Base-by-base conservation (phyloP, 1,140 invertebrate genomes). In the Drosophila micromelanica region DNA sequence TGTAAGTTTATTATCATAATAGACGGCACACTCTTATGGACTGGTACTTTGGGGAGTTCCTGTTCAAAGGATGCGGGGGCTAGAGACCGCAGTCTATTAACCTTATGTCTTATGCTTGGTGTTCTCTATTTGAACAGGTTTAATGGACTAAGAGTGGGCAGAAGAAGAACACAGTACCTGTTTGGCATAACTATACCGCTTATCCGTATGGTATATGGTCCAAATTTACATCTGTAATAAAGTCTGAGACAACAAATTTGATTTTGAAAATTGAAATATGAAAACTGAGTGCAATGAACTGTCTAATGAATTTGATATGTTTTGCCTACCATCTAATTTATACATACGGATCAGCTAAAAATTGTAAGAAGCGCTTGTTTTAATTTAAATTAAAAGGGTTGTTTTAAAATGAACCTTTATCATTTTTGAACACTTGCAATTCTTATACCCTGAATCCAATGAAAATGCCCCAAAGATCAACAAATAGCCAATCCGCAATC, bases 1-100 rank as follows among this genome's bases (percentile, higher is more conserved):
- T 70, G 81, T 79, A 86, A 86, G 78, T 87, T 78, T 86, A 86
- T 86, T 86, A 86, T 86, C 76, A 86, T 86, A 86, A 86, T 86
- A 80, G 81, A 60, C 73, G 71, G 78, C 75, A 86, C 74, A 75
- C 81, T 80, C 65, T 60, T 63, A 56, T 37, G 45, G 64, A n/a
- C 42, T 65, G 73, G 48, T 69, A 74, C 65, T 76, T 78, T 61
- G 52, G 69, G 80, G 77, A 76, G 63, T 80, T 73, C 6, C 23
- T 23, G 2, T 37, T n/a, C 37, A 20, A 13, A 1, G 17, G 17
- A 17, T 17, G 17, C 17, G 17, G 17, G 17, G 17, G 17, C 17
- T 17, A 17, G 17, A 17, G 17, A 17, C 42, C 59, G 49, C 46
- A 79, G 68, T 84, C 80, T 80, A 80, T 86, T 86, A 76, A 64